Conservation (phyloP, 1,140 invertebrate genomes). For the Brachionus plicatilis region DNA sequence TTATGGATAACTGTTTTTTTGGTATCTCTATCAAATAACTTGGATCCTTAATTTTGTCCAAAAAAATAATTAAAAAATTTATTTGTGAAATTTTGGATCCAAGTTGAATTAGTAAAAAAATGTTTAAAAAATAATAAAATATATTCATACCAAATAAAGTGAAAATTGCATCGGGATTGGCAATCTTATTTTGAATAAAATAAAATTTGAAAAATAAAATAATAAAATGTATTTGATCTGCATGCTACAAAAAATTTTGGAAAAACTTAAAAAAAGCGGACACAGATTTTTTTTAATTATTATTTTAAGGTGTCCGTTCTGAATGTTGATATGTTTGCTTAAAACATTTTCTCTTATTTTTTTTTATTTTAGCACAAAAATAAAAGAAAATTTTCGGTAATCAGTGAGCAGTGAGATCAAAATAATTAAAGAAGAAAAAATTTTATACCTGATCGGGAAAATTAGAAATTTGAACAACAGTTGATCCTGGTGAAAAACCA, state of each 20-base stretch:
- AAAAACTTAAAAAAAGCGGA: background rate
- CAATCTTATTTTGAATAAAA: conserved; percentile 32
- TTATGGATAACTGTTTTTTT: background rate
- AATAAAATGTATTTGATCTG: background rate
- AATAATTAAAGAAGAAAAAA: background rate
- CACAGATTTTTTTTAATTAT: background rate
- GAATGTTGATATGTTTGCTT: too few species aligned
- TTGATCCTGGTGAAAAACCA: background rate
- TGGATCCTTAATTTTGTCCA: background rate
- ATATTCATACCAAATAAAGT: conserved; percentile 85
- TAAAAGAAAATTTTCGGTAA: background rate
- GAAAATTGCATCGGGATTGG: conserved; percentile 93
- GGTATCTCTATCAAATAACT: background rate
- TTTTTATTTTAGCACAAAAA: background rate
- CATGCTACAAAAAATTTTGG: background rate
- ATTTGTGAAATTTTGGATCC: background rate
- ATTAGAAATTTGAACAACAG: conserved; percentile 38
- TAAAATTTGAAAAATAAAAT: background rate
- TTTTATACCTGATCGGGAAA: conserved; percentile 37
- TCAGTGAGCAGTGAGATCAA: background rate
- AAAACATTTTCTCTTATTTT: background rate
- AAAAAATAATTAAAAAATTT: background rate
- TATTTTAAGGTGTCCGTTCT: background rate
- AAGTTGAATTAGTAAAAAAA: background rate
- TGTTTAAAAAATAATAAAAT: background rate